Conservation (phyloP, 2,113 vertebrate genomes). For the Leucosticte australis region DNA sequence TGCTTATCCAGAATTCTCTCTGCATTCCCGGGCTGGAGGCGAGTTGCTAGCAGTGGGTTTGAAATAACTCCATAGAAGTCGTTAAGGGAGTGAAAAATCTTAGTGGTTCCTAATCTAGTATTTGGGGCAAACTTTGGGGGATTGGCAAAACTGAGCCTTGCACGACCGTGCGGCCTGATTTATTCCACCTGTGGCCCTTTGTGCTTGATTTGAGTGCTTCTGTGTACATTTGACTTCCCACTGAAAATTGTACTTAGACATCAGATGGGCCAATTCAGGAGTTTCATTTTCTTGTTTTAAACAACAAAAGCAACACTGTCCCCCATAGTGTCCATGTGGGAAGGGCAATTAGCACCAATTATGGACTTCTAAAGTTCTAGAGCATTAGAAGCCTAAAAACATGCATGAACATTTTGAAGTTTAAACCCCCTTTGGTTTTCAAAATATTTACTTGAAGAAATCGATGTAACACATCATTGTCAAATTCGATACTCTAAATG, state of each 20-base stretch:
- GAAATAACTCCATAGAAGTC: accelerated
- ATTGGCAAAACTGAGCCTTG: neutral
- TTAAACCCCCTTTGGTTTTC: neutral
- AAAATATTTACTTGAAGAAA: neutral
- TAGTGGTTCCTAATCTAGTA: neutral
- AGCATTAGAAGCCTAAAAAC: neutral
- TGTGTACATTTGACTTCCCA: too few relatives aligned
- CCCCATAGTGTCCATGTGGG: neutral
- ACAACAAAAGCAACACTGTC: neutral
- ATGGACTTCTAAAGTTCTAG: neutral
- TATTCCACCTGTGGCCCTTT: accelerated
- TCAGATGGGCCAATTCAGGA: neutral
- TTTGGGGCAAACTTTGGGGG: neutral
- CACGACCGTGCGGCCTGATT: accelerated
- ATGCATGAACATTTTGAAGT: neutral
- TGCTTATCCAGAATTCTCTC: accelerated
- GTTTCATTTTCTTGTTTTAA: neutral
- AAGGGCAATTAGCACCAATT: neutral
- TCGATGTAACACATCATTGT: neutral
- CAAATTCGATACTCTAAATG: neutral
- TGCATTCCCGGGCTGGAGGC: accelerated
- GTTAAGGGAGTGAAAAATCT: neutral
- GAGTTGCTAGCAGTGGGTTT: neutral
- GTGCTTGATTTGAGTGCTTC: neutral
- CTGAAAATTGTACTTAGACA: neutral